Conservation (phyloP, 1,140 invertebrate genomes). For the Tachypleus tridentatus region DNA sequence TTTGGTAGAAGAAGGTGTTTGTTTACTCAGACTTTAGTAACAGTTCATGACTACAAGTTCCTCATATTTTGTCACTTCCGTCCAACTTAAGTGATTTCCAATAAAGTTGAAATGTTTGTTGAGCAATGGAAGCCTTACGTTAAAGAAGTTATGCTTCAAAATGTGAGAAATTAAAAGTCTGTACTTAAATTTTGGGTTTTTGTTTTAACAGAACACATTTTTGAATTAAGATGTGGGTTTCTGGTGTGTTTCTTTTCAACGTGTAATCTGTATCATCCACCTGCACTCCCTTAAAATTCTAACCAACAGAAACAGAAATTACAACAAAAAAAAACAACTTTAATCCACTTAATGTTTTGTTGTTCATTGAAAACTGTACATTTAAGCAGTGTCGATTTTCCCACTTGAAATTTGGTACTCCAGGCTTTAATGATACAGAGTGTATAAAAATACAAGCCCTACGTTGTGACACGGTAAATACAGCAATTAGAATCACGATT, state of each 20-base stretch:
- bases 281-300: no score
- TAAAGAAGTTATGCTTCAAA: neutral
- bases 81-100: no score
- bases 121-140: neutral
- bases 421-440: neutral
- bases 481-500: neutral
- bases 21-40: neutral
- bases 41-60: neutral
- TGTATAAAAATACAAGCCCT: neutral
- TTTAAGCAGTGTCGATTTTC: neutral
- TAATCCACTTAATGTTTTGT: neutral
- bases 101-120: neutral
- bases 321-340: neutral
- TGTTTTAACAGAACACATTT: neutral
- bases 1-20: no score
- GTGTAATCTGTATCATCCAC: no score
- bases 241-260: no score
- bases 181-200: neutral
- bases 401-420: neutral
- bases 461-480: neutral
- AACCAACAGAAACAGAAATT: no score
- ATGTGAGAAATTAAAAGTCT: neutral
- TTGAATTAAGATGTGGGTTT: no score
- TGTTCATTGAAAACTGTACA: neutral
- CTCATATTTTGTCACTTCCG: neutral